Evolutionary conservation across 2,888 invertebrate genomes (phyloP), one percentile per base, ranked within the genome.

Genomic region (Deroplatys truncata): DNA sequence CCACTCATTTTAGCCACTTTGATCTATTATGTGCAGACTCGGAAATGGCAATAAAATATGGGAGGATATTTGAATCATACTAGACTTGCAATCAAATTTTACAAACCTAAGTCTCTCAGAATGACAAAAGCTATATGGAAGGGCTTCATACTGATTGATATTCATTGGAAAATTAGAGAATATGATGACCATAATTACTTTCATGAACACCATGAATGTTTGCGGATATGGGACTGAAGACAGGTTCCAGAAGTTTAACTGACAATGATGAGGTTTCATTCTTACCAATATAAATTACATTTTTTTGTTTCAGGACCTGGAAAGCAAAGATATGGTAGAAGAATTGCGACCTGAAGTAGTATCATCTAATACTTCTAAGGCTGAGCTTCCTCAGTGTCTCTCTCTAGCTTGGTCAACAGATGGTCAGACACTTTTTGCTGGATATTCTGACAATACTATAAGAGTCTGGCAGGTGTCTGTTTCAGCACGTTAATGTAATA

Each of bases 361-460:
- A 91, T 95, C 96, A 90, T 72, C 56, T 7, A 95, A 96, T 92
- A 93, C 92, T 91, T 95, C 95, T 35, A 98, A 98, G 94, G 96
- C 98, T 88, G 98, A 98, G 92, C 98, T 98, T 92, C 99, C 99
- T 85, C 98, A 98, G 93, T 99, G 99, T 94, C 95, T 98, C 92
- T 99, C 98, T 9, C 95, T 99, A 92, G 99, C 99, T 31, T 99
- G 99, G 99, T 99, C 99, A 90, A 98, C 98, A 88, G 99, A 99
- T 93, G 99, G 99, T 91, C 99, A 99, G 94, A 99, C 99, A 86
- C 95, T 99, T 92, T 99, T 99, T 93, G 99, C 99, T 93, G 99
- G 99, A 90, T 99, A 99, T 94, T 98, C 99, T 29, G 99, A 99
- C 95, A 98, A 98, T 94, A 97, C 97, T 91, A 99, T 99, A 94